Evolutionary conservation across 2,113 vertebrate genomes (phyloP).

Genomic region (Scatophagus argus): DNA sequence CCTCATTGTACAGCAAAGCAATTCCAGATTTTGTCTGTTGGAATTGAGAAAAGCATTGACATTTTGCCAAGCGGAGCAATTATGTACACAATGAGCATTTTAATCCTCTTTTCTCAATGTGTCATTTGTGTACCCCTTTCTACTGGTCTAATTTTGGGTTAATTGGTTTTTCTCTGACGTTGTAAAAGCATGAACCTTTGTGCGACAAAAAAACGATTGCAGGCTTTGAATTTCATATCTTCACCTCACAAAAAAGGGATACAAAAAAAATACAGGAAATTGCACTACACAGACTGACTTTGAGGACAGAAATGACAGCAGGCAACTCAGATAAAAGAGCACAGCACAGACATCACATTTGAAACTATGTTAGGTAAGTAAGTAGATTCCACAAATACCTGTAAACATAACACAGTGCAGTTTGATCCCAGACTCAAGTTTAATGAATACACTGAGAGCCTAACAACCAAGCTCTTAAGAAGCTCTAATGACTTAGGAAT

Average conservation of each 20-base stretch:
- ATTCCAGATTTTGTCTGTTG: constrained; percentile 92
- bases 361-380: neutral
- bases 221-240: neutral
- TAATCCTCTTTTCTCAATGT: constrained; percentile 57
- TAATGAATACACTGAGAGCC: neutral
- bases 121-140: constrained; percentile 38
- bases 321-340: neutral
- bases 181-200: constrained; percentile 34
- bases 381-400: neutral
- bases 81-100: constrained; percentile 66
- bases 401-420: constrained; percentile 9
- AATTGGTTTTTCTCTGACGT: constrained; percentile 57
- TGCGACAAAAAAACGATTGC: neutral
- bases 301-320: constrained; percentile 5
- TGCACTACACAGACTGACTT: neutral
- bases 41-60: constrained; percentile 68
- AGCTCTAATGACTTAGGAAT: constrained; percentile 11
- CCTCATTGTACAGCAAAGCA: constrained; percentile 88
- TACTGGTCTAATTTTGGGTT: constrained; percentile 33
- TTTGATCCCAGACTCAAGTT: neutral
- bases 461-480: neutral
- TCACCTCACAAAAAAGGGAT: constrained; percentile 8
- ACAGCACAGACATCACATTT: neutral
- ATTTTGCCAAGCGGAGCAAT: constrained; percentile 66
- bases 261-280: constrained; percentile 9